Evolutionary conservation across 2,797 vertebrate species (phyloP).

Genomic region (Threskiornis aethiopicus): DNA sequence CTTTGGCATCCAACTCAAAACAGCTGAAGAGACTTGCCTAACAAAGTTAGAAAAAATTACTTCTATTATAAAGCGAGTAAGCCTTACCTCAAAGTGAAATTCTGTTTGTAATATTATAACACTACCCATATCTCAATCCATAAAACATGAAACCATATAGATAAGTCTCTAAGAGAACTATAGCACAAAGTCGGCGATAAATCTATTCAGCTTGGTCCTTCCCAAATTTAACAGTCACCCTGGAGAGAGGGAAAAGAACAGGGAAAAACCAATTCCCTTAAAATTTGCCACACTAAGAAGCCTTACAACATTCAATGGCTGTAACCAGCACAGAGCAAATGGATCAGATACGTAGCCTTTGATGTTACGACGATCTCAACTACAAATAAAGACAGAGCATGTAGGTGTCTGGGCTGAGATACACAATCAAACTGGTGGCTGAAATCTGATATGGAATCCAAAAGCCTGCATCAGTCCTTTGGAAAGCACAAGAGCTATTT

Average conservation of each 20-base stretch:
- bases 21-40: slow-evolving; percentile 65
- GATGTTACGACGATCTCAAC: not conserved
- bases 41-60: slow-evolving; percentile 44
- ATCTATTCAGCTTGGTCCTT: not conserved
- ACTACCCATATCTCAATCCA: not conserved
- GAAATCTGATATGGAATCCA: slow-evolving; percentile 29
- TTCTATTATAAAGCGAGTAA: slow-evolving; percentile 16
- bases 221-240: not conserved
- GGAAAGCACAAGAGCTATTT: slow-evolving; percentile 32
- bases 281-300: not conserved
- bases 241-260: not conserved
- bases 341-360: not conserved
- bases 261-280: not conserved
- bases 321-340: not conserved
- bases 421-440: slow-evolving; percentile 16
- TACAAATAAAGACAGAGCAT: not conserved
- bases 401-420: not conserved
- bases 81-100: slow-evolving; percentile 2
- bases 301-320: not conserved
- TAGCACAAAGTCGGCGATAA: not conserved
- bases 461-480: slow-evolving; percentile 30
- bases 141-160: not conserved
- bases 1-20: slow-evolving; percentile 65
- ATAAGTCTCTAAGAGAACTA: not conserved
- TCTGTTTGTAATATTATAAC: not conserved